These are phyloP conservation scores for Barbus barbus DNA, from an alignment of 2,113 vertebrate species.

Conservation along the genomic window DNA sequence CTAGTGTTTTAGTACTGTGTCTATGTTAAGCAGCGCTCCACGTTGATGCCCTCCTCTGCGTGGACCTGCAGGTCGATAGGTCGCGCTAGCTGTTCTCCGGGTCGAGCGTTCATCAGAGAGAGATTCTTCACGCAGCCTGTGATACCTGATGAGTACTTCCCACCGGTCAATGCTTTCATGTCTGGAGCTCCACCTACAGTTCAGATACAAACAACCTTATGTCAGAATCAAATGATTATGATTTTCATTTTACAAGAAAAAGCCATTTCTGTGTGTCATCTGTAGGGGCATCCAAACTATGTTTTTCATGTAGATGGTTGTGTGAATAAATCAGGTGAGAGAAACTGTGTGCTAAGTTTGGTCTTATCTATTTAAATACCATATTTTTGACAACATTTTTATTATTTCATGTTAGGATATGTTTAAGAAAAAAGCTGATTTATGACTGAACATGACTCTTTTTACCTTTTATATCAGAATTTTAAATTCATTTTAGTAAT, in stretches of 20 bases:
- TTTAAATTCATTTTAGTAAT: no score
- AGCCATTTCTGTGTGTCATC: not conserved
- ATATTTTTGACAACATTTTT: no score
- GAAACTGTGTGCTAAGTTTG: not conserved
- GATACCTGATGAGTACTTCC: conserved; percentile 83
- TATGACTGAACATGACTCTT: not conserved
- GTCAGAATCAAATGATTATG: not conserved
- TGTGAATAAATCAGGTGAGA: not conserved
- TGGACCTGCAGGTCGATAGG: conserved; percentile 85
- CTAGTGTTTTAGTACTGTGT: conserved; percentile 41
- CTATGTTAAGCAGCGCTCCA: conserved; percentile 83
- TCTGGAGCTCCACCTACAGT: conserved; percentile 78
- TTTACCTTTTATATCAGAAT: not conserved
- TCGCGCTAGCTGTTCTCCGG: conserved; percentile 70
- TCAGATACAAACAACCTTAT: not conserved
- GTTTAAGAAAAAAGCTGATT: not conserved
- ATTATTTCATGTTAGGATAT: no score
- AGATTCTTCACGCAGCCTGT: conserved; percentile 87
- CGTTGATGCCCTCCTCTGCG: conserved; percentile 73
- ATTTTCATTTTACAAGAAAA: not conserved
- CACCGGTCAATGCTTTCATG: conserved; percentile 76
- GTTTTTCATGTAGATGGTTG: not conserved
- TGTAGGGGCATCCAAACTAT: no score
- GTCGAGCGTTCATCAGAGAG: conserved; percentile 77
- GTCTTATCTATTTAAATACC: not conserved